A percentile compares a stretch with the other conserved stretches of the same genome.
Evolutionary conservation across 1,140 invertebrate genomes (phyloP).

Genomic region (Drepana arcuata): DNA sequence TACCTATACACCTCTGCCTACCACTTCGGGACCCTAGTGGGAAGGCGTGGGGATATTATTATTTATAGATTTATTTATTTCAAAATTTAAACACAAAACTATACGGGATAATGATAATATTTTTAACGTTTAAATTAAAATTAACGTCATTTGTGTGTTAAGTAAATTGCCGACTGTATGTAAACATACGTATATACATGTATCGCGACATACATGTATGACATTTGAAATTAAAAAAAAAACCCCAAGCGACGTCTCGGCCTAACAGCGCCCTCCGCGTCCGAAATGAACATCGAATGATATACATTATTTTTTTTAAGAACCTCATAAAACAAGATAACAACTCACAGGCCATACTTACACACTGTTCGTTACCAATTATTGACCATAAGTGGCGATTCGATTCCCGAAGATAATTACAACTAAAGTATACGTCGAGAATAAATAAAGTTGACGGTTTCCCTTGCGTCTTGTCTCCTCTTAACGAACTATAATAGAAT

Average conservation of each 20-base stretch:
- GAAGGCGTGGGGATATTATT: too few relatives aligned
- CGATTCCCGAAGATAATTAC: constrained; percentile 56
- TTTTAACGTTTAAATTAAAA: neutral
- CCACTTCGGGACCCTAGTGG: too few relatives aligned
- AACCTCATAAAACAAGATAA: constrained; percentile 62
- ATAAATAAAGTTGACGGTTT: constrained; percentile 45
- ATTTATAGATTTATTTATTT: too few relatives aligned
- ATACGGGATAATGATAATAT: neutral
- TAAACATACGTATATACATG: too few relatives aligned
- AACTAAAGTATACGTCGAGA: constrained; percentile 27
- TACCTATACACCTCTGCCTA: too few relatives aligned
- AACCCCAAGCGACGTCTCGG: too few relatives aligned
- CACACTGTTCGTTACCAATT: constrained; percentile 45
- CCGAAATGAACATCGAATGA: constrained; percentile 42
- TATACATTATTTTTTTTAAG: constrained; percentile 60
- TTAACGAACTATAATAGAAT: too few relatives aligned
- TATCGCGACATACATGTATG: neutral
- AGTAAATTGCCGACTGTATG: constrained; percentile 14
- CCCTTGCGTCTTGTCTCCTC: too few relatives aligned
- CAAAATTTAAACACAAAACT: too few relatives aligned
- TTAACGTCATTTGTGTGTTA: neutral
- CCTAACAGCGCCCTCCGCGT: too few relatives aligned
- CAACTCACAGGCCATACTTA: constrained; percentile 43
- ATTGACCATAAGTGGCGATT: constrained; percentile 46
- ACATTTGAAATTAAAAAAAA: too few relatives aligned